phyloP scores from a whole-genome alignment of 1,140 invertebrate genomes.

The Dinothrombium tinctorium region DNA sequence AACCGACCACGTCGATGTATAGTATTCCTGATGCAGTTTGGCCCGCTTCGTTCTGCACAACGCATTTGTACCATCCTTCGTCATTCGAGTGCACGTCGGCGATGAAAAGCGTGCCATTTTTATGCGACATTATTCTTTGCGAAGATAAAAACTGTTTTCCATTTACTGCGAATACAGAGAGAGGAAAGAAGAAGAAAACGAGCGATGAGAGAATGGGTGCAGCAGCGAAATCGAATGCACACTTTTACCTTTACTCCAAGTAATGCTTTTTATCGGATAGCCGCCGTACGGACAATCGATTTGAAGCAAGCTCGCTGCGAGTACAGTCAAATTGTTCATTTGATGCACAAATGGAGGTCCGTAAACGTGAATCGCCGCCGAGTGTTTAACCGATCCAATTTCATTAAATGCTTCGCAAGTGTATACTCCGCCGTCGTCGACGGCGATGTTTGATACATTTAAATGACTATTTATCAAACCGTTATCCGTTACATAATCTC shows the following conservation, averaged over 20 bases:
- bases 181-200: background rate
- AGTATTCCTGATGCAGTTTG: background rate
- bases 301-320: slow-evolving; percentile 54
- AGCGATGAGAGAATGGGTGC: background rate
- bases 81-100: slow-evolving; percentile 13
- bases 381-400: slow-evolving; percentile 45
- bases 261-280: slow-evolving; percentile 63
- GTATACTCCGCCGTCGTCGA: slow-evolving; percentile 63
- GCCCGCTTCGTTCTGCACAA: slow-evolving; percentile 70
- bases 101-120: slow-evolving; percentile 15
- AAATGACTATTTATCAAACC: slow-evolving; percentile 36
- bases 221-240: background rate
- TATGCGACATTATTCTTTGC: slow-evolving; percentile 11
- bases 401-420: slow-evolving; percentile 60
- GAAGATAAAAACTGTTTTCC: background rate
- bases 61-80: slow-evolving; percentile 60
- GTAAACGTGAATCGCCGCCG: slow-evolving; percentile 60
- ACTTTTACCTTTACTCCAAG: slow-evolving; percentile 41
- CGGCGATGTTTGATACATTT: slow-evolving; percentile 69
- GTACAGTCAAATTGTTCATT: slow-evolving; percentile 71
- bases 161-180: background rate
- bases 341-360: slow-evolving; percentile 62
- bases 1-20: slow-evolving; percentile 2
- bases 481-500: slow-evolving; percentile 22
- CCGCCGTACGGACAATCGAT: slow-evolving; percentile 80